Percentiles rank a stretch among this genome's conserved stretches.
Evolutionary conservation across 2,113 vertebrate genomes (phyloP).

Genomic region (Sigmodon hispidus): DNA sequence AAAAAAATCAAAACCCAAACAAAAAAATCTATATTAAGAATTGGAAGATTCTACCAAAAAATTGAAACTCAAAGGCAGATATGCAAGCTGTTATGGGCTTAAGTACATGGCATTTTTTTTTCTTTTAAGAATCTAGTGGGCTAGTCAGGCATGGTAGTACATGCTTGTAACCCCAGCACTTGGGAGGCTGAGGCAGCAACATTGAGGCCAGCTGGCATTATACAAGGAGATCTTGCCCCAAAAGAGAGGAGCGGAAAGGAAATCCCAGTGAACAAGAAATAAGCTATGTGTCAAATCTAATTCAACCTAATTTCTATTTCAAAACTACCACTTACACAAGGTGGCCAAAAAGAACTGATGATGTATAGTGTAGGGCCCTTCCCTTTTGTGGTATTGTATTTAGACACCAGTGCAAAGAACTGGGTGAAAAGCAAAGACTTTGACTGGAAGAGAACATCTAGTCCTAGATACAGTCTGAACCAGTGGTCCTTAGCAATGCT

Average conservation of each 20-base stretch:
- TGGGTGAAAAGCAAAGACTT: background rate
- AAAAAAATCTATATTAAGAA: background rate
- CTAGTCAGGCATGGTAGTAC: background rate
- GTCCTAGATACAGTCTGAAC: background rate
- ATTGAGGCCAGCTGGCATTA: background rate
- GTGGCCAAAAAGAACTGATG: background rate
- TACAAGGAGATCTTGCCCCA: background rate
- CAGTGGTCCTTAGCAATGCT: background rate
- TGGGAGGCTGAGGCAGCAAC: background rate
- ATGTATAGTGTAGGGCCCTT: background rate
- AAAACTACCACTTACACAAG: background rate
- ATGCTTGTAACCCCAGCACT: background rate
- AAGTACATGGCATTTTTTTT: background rate
- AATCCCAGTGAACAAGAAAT: constrained; percentile 12
- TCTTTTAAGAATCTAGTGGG: constrained; percentile 34
- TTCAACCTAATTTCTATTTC: constrained; percentile 40
- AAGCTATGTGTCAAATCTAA: background rate
- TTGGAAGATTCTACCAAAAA: background rate
- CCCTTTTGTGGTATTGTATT: background rate
- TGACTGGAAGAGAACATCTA: background rate
- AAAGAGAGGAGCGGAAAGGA: background rate
- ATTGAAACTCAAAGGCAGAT: background rate
- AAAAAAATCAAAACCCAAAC: background rate
- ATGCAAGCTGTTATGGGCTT: background rate
- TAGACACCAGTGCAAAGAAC: constrained; percentile 2